Conservation (phyloP, 2,113 vertebrate genomes). For the Zosterops hypoxanthus region DNA sequence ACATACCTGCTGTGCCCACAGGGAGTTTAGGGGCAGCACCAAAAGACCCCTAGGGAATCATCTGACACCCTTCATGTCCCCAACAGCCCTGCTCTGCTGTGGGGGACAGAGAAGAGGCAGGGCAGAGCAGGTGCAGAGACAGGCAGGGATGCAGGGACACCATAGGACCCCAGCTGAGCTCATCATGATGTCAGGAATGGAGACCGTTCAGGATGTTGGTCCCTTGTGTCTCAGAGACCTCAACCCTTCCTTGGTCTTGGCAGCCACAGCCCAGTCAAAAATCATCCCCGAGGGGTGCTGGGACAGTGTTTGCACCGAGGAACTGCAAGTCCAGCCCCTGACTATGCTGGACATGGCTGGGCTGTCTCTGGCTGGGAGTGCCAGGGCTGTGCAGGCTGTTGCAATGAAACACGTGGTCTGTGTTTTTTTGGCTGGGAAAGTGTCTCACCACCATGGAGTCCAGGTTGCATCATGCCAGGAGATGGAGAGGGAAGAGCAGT, state of each 20-base stretch:
- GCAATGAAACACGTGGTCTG: background rate
- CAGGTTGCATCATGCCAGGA: background rate
- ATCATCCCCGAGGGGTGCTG: background rate
- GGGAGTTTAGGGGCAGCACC: background rate
- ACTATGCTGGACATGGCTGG: accelerated
- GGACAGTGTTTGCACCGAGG: background rate
- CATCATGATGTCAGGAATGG: accelerated
- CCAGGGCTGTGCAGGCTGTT: background rate
- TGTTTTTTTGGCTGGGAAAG: background rate
- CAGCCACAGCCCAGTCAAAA: background rate
- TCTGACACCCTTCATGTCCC: accelerated
- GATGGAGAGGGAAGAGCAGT: background rate
- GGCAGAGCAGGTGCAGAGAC: background rate
- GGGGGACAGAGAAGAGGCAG: background rate
- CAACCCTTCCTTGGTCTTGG: background rate
- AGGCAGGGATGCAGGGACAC: background rate
- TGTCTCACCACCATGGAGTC: accelerated
- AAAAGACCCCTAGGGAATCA: background rate
- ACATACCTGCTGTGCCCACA: accelerated
- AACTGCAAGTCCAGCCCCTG: background rate
- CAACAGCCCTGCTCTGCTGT: accelerated
- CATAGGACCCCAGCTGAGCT: accelerated
- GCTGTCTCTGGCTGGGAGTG: background rate
- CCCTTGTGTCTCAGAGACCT: background rate
- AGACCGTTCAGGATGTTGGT: accelerated